These are phyloP conservation scores for Pollenia labialis DNA, from an alignment of 2,888 invertebrate genomes.

Conservation along the genomic window DNA sequence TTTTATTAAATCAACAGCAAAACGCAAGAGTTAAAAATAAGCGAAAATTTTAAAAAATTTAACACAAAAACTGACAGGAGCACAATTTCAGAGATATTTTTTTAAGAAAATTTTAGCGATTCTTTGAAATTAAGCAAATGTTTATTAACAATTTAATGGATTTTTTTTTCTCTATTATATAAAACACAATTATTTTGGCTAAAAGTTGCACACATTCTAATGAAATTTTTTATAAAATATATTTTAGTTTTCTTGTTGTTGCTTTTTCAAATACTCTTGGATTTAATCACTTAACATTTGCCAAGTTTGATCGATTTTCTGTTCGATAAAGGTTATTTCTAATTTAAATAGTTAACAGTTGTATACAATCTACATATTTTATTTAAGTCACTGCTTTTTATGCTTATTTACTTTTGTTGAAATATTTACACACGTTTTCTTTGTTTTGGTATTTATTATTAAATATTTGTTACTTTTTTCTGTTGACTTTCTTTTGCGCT, in stretches of 20 bases:
- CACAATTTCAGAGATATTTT: neutral
- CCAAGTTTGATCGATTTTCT: conserved; percentile 66
- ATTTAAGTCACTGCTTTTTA: conserved; percentile 37
- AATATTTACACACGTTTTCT: conserved; percentile 63
- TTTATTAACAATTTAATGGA: conserved; percentile 21
- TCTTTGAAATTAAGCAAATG: conserved; percentile 34
- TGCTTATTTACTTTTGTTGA: conserved; percentile 20
- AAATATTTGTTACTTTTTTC: conserved; percentile 27
- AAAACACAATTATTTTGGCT: neutral
- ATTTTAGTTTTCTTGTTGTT: conserved; percentile 62
- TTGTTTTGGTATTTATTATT: conserved; percentile 25
- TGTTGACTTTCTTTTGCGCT: conserved; percentile 50
- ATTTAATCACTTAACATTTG: neutral
- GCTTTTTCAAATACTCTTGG: conserved; percentile 19
- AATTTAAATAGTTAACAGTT: conserved; percentile 17
- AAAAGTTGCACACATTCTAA: neutral
- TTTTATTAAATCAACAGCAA: conserved; percentile 73
- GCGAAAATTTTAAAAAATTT: conserved; percentile 15
- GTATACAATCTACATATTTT: conserved; percentile 11
- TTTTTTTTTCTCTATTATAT: neutral
- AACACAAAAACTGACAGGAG: conserved; percentile 7
- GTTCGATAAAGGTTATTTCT: conserved; percentile 22
- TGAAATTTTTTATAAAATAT: neutral
- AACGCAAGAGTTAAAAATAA: conserved; percentile 48
- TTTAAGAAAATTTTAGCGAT: neutral